phyloP scores from a whole-genome alignment of 2,888 invertebrate species.

The Pristionchus arcanus region DNA sequence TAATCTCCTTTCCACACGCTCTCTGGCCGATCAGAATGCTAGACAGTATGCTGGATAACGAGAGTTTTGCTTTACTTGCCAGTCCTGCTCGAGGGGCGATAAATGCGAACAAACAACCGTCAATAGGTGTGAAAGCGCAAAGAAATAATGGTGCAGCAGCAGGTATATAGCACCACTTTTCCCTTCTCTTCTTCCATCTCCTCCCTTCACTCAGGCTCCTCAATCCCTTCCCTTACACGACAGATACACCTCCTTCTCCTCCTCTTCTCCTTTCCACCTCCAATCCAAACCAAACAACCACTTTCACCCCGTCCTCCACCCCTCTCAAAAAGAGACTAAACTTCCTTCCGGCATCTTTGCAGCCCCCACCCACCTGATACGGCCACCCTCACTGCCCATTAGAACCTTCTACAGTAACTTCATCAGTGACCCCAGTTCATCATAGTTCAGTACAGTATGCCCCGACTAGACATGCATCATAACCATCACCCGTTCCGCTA shows the following conservation, averaged over 20 bases:
- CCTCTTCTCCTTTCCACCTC: neutral
- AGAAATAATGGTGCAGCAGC: slow-evolving; percentile 9
- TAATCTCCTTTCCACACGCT: no score
- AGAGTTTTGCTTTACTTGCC: no score
- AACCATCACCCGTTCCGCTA: neutral
- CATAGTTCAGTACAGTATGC: neutral
- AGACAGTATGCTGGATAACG: neutral
- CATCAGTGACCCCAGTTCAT: neutral
- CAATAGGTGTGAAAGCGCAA: neutral
- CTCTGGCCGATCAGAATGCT: no score
- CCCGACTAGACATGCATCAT: neutral
- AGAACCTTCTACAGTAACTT: neutral
- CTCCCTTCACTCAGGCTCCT: neutral
- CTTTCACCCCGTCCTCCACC: neutral
- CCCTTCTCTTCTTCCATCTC: neutral
- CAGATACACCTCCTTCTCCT: neutral
- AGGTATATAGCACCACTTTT: slow-evolving; percentile 29
- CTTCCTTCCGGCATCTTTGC: neutral
- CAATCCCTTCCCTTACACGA: neutral
- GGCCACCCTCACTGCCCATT: neutral
- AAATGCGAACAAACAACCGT: neutral
- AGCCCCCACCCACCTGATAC: neutral
- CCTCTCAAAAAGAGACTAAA: neutral
- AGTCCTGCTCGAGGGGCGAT: no score
- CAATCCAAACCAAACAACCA: slow-evolving; percentile 17